Conservation (phyloP, 1,140 invertebrate species). For the Eriosoma lanigerum region DNA sequence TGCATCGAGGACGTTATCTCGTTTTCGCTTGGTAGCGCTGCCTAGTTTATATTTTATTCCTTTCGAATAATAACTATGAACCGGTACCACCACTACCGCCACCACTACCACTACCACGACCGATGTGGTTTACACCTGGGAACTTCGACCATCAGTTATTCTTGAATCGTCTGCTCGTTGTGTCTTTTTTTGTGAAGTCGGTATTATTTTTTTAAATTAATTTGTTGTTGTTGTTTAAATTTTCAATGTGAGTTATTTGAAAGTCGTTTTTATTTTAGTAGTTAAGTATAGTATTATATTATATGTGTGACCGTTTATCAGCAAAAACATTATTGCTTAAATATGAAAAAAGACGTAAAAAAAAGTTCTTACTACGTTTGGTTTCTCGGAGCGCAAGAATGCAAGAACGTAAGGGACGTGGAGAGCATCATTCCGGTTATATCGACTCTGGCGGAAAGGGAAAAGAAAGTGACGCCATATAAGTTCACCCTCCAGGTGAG, state of each 20-base stretch:
- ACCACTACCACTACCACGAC: background rate
- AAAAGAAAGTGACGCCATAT: slow-evolving; percentile 83
- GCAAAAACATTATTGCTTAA: background rate
- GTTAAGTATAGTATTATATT: background rate
- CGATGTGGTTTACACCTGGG: slow-evolving; percentile 10
- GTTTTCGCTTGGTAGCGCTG: slow-evolving; percentile 46
- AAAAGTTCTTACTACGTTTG: slow-evolving; percentile 97
- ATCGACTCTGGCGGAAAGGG: slow-evolving; percentile 77
- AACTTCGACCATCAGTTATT: slow-evolving; percentile 40
- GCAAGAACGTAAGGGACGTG: slow-evolving; percentile 80
- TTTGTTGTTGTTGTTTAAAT: no score
- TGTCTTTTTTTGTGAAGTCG: background rate
- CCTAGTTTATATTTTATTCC: slow-evolving; percentile 10
- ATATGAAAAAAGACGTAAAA: slow-evolving; percentile 80
- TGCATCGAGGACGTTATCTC: slow-evolving; percentile 48
- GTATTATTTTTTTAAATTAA: background rate
- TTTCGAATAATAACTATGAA: slow-evolving; percentile 38
- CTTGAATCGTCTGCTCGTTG: slow-evolving; percentile 5
- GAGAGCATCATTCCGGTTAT: slow-evolving; percentile 82
- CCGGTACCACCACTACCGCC: slow-evolving; percentile 43
- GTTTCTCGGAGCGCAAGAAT: slow-evolving; percentile 95
- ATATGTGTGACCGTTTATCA: background rate
- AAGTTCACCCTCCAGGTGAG: slow-evolving; percentile 88
- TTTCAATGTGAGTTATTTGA: background rate
- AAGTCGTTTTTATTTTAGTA: background rate